Percentiles rank a stretch among this genome's conserved stretches.
Evolutionary conservation across 2,888 invertebrate genomes (phyloP).

Genomic region (Barypeithes pellucidus): DNA sequence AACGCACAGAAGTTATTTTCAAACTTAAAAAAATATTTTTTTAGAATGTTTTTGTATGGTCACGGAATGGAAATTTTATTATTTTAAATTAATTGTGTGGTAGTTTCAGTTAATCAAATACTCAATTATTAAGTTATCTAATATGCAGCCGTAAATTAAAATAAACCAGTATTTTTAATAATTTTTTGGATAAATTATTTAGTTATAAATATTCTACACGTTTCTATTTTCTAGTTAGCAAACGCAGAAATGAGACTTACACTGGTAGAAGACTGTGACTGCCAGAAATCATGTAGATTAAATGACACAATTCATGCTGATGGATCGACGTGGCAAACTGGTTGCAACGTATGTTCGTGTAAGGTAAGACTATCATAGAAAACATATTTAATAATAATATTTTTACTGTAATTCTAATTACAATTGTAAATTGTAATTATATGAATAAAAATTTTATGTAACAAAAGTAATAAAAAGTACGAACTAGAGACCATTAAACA

Average conservation of each 20-base stretch:
- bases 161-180: not conserved
- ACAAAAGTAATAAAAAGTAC: too few relatives aligned
- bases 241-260: constrained; percentile 85
- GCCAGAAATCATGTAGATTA: constrained; percentile 88
- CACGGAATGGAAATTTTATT: not conserved
- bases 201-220: constrained; percentile 62
- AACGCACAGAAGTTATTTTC: too few relatives aligned
- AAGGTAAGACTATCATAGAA: constrained; percentile 75
- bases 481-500: too few relatives aligned
- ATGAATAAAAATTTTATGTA: too few relatives aligned
- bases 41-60: not conserved
- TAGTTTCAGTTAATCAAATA: not conserved
- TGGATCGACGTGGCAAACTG: constrained; percentile 88
- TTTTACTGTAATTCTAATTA: too few relatives aligned
- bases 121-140: not conserved
- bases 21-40: too few relatives aligned
- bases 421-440: too few relatives aligned
- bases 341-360: constrained; percentile 92
- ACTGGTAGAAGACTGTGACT: constrained; percentile 90
- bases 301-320: constrained; percentile 88
- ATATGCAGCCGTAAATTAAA: not conserved
- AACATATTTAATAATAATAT: too few relatives aligned
- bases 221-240: constrained; percentile 79
- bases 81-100: too few relatives aligned
- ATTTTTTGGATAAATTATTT: not conserved